Evolutionary conservation across 2,888 invertebrate species (phyloP), one percentile per base, ranked within the genome.

Genomic region (Diachrysia chrysitis): DNA sequence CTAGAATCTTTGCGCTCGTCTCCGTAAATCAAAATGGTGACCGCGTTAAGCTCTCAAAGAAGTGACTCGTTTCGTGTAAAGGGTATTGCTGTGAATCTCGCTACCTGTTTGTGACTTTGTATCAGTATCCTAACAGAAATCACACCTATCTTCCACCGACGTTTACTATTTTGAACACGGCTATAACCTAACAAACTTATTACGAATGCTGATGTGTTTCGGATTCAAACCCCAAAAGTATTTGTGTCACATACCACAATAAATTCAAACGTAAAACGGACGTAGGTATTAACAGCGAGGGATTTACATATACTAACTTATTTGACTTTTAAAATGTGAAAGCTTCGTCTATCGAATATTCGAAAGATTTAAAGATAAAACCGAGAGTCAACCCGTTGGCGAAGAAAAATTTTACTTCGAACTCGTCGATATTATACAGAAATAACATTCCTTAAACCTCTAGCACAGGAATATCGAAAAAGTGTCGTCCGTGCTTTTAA

Each of bases 41-140:
- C 61, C 60, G 42, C 66, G 37, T 29, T 66, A 73, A 79, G 69
- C 64, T 37, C 66, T 73, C 72, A 79, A 80, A 74, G 73, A 70
- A 79, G 25, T 63, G 54, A 66, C 58, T 68, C 17, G 63, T 70
- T 54, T 66, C 17, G 63, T 70, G 72, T 72, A 73, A n/a, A 71
- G 67, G 76, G 48, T 73, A 78, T 76, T 67, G 55, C 64, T 58
- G 53, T 63, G 78, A 69, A 66, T 64, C 69, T 72, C 23, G 42
- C n/a, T 42, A 42, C n/a, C 48, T 58, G 48, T 35, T n/a, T 51
- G 42, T 62, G 19, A 48, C 42, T 29, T 54, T 19, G 63, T 62
- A 66, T 53, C 14, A 55, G 17, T 19, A 21, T 63, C 19, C 32
- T 12, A 25, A 21, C 46, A 51, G 53, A 32, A 16, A 46, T 35